phyloP scores from a whole-genome alignment of 2,888 invertebrate genomes.

The Acrocyrtus sp. region DNA sequence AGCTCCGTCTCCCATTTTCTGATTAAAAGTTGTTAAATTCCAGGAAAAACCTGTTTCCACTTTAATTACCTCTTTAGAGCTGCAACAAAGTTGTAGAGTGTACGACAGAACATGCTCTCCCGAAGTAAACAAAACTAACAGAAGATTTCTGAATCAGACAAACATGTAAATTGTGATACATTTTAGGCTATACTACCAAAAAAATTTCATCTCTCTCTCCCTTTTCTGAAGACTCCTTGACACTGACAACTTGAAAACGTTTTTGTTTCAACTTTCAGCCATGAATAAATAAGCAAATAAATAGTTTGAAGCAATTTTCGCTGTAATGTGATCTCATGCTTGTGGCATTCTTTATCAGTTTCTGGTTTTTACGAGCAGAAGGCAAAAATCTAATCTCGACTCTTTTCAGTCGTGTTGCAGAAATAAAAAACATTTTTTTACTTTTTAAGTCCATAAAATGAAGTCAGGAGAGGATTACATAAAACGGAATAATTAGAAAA shows the following conservation, averaged over 20 bases:
- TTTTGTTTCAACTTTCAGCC: not conserved
- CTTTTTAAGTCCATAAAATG: too few relatives aligned
- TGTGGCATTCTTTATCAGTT: not conserved
- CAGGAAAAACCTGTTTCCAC: slow-evolving; percentile 53
- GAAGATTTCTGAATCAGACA: too few relatives aligned
- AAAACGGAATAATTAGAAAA: not conserved
- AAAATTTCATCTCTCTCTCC: too few relatives aligned
- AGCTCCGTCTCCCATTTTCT: slow-evolving; percentile 40
- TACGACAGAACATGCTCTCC: too few relatives aligned
- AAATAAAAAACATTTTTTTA: too few relatives aligned
- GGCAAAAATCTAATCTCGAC: not conserved
- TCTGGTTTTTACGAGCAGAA: too few relatives aligned
- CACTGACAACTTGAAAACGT: not conserved
- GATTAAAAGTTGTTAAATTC: slow-evolving; percentile 52
- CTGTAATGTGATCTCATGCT: not conserved
- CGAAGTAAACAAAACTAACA: too few relatives aligned
- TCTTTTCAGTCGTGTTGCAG: not conserved
- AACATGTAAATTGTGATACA: not conserved
- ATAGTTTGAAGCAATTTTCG: too few relatives aligned
- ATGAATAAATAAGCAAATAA: not conserved
- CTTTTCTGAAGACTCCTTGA: not conserved
- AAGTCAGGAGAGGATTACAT: not conserved
- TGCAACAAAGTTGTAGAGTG: too few relatives aligned
- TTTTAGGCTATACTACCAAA: too few relatives aligned
- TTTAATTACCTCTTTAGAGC: slow-evolving; percentile 49